phyloP scores from a whole-genome alignment of 1,140 invertebrate genomes.

The Drosophila lini region DNA sequence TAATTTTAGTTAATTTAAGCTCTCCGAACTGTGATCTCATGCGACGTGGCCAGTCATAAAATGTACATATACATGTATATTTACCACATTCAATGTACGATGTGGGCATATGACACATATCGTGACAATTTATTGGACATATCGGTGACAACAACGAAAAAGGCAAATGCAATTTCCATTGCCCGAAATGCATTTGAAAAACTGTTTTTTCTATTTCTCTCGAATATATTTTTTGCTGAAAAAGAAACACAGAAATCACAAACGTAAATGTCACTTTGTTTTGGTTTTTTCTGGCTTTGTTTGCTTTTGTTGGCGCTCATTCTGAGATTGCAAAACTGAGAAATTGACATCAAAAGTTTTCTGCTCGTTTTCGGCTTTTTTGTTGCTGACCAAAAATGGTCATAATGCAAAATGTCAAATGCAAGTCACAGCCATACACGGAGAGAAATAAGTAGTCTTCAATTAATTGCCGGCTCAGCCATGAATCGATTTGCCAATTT shows the following conservation, averaged over 20 bases:
- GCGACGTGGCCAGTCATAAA: conserved; percentile 31
- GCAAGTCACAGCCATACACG: conserved; percentile 49
- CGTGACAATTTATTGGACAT: conserved; percentile 78
- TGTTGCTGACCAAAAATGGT: conserved; percentile 59
- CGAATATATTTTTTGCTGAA: conserved; percentile 21
- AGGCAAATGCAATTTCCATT: conserved; percentile 63
- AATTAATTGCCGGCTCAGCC: conserved; percentile 12
- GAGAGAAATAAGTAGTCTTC: conserved; percentile 33
- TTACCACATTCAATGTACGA: conserved; percentile 9
- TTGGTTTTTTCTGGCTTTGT: conserved; percentile 27
- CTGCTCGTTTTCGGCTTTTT: conserved; percentile 38
- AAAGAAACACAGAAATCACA: conserved; percentile 25
- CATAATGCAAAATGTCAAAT: conserved; percentile 73
- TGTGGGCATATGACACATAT: conserved; percentile 42
- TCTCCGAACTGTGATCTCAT: conserved; percentile 42
- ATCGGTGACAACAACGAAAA: conserved; percentile 73
- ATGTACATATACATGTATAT: conserved; percentile 10
- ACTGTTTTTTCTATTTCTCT: conserved; percentile 11
- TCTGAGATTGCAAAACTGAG: conserved; percentile 60
- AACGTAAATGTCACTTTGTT: conserved; percentile 60
- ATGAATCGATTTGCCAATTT: conserved; percentile 8
- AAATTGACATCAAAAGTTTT: conserved; percentile 50
- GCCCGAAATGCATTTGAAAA: conserved; percentile 51
- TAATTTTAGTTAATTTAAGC: conserved; percentile 66
- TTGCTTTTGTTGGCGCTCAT: conserved; percentile 68